Evolutionary conservation across 2,113 vertebrate genomes (phyloP).

Genomic region (Acanthisitta chloris): DNA sequence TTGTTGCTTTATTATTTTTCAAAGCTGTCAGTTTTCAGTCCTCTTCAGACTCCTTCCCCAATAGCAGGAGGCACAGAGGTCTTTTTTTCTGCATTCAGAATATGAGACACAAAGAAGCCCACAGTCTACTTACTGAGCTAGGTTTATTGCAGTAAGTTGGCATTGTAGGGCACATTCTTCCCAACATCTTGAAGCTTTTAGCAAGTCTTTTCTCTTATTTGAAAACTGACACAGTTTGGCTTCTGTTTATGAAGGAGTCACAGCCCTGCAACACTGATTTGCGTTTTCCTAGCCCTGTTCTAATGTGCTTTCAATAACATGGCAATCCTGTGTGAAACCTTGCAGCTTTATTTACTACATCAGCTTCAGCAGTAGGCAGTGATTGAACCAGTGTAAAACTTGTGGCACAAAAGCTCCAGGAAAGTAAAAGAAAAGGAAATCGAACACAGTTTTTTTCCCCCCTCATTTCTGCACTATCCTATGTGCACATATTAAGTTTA

Average conservation of each 20-base stretch:
- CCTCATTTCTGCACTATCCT: not conserved
- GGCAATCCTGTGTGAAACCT: slow-evolving; percentile 33
- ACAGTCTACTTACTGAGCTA: slow-evolving; percentile 46
- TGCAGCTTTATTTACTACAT: slow-evolving; percentile 53
- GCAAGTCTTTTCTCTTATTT: slow-evolving; percentile 49
- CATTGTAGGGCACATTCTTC: slow-evolving; percentile 63
- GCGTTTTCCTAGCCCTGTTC: slow-evolving; percentile 39
- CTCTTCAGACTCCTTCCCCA: not conserved
- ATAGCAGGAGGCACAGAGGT: slow-evolving; percentile 24
- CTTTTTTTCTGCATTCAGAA: slow-evolving; percentile 59
- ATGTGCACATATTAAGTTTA: not conserved
- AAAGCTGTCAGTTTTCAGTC: not conserved
- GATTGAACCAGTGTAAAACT: not conserved
- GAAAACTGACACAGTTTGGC: slow-evolving; percentile 43
- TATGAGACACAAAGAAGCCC: slow-evolving; percentile 48
- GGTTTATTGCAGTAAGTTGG: slow-evolving; percentile 61
- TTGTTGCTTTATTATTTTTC: not conserved
- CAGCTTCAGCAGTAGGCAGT: not conserved
- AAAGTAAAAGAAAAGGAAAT: not conserved
- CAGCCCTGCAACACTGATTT: slow-evolving; percentile 44
- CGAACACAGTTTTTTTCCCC: not conserved
- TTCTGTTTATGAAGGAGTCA: slow-evolving; percentile 63
- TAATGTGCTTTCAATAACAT: slow-evolving; percentile 36
- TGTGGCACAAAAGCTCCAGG: not conserved
- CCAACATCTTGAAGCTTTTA: slow-evolving; percentile 68